Conservation (phyloP, 2,888 invertebrate genomes). For the Galerucella pusilla region DNA sequence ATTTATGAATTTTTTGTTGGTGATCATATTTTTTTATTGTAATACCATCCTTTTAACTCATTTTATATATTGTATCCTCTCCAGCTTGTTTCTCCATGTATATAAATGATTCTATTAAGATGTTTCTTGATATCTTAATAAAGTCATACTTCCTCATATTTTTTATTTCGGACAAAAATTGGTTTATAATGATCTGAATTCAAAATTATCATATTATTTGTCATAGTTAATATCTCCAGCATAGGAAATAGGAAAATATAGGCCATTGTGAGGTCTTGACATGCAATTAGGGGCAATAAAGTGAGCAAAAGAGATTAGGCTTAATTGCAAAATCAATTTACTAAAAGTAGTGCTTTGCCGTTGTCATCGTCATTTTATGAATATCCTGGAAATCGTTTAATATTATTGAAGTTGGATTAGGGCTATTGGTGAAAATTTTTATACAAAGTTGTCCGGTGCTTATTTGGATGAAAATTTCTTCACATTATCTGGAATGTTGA, state of each 20-base stretch:
- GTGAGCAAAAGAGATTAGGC: slow-evolving; percentile 42
- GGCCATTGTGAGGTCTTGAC: slow-evolving; percentile 44
- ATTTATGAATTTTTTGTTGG: too few species aligned
- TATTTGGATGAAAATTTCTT: too few species aligned
- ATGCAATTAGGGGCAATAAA: slow-evolving; percentile 43
- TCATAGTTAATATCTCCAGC: slow-evolving; percentile 35
- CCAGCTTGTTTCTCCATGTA: too few species aligned
- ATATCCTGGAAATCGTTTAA: background rate
- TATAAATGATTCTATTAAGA: too few species aligned
- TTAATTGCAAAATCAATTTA: slow-evolving; percentile 59
- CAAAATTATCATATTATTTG: background rate
- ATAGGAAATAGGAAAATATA: slow-evolving; percentile 35
- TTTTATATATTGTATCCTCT: too few species aligned
- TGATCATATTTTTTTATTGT: too few species aligned
- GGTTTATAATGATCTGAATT: background rate
- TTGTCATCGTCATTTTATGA: slow-evolving; percentile 38
- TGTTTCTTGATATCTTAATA: too few species aligned
- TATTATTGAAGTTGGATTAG: too few species aligned
- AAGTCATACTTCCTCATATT: background rate
- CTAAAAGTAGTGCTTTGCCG: slow-evolving; percentile 48
- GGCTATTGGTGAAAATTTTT: background rate
- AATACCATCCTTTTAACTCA: too few species aligned
- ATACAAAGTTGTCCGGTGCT: too few species aligned
- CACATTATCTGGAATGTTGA: too few species aligned
- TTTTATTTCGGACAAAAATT: background rate